phyloP scores from a whole-genome alignment of 2,113 vertebrate species.

The Bungarus multicinctus region DNA sequence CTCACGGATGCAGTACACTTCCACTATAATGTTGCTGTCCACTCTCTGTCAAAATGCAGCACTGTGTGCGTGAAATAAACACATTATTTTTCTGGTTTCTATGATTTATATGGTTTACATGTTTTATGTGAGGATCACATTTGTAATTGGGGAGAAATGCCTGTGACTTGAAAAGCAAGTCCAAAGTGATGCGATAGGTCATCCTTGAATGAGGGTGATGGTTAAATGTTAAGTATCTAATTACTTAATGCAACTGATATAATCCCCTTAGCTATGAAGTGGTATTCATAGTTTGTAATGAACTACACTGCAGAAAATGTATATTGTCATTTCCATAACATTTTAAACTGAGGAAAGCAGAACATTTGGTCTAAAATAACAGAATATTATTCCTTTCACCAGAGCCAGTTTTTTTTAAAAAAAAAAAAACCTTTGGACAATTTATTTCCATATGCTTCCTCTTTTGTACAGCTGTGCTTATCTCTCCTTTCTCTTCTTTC shows the following conservation, averaged over 20 bases:
- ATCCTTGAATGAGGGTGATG: not conserved
- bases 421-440: not conserved
- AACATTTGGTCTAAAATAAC: not conserved
- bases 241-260: not conserved
- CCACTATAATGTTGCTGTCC: not conserved
- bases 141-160: too few relatives aligned
- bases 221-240: conserved; percentile 42
- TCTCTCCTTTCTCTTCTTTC: not conserved
- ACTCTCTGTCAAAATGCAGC: not conserved
- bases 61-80: not conserved
- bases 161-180: too few relatives aligned
- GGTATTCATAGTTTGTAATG: not conserved
- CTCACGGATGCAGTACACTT: not conserved
- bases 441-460: not conserved
- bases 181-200: too few relatives aligned
- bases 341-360: not conserved
- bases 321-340: not conserved
- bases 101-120: not conserved
- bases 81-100: not conserved
- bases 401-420: not conserved
- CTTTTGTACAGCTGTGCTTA: not conserved
- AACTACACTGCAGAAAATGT: not conserved
- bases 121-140: too few relatives aligned
- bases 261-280: not conserved
- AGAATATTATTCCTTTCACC: not conserved